Evolutionary conservation across 1,140 invertebrate species (phyloP).

Genomic region (Cyclargus thomasi): DNA sequence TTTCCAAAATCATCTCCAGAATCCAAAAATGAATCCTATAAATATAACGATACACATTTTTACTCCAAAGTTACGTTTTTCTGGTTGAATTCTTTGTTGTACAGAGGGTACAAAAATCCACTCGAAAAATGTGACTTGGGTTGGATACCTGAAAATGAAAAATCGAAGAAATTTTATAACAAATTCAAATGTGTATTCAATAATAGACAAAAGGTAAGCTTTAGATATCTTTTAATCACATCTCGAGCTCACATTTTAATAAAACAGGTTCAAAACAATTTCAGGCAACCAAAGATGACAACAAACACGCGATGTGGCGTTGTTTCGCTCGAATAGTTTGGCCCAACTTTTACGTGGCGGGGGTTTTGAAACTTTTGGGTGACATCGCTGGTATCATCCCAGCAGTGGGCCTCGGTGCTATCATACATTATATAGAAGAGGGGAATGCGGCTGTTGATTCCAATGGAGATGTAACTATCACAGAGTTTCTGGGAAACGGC

Average conservation of each 20-base stretch:
- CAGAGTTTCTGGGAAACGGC: conserved; percentile 84
- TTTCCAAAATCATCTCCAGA: conserved; percentile 38
- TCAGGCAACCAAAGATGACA: conserved; percentile 36
- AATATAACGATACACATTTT: conserved; percentile 78
- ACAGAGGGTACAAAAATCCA: conserved; percentile 79
- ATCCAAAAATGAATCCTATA: conserved; percentile 53
- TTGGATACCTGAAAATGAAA: conserved; percentile 80
- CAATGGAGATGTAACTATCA: conserved; percentile 42
- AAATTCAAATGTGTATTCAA: conserved; percentile 74
- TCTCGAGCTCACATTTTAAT: not conserved
- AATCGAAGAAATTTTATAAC: conserved; percentile 71
- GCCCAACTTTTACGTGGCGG: conserved; percentile 83
- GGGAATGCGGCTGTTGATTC: conserved; percentile 27
- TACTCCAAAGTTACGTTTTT: conserved; percentile 85
- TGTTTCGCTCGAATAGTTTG: conserved; percentile 83
- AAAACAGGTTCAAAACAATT: conserved; percentile 15
- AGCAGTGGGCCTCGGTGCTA: conserved; percentile 84
- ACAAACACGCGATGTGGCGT: conserved; percentile 71
- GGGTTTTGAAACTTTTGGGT: conserved; percentile 84
- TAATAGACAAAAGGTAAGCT: conserved; percentile 63
- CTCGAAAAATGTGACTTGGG: conserved; percentile 83
- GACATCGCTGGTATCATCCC: conserved; percentile 85
- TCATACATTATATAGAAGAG: conserved; percentile 80
- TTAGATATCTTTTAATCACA: too few relatives aligned
- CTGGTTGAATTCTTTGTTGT: conserved; percentile 83